Evolutionary conservation across 1,140 invertebrate genomes (phyloP), one percentile per base, ranked within the genome.

Genomic region (Amphibalanus amphitrite): DNA sequence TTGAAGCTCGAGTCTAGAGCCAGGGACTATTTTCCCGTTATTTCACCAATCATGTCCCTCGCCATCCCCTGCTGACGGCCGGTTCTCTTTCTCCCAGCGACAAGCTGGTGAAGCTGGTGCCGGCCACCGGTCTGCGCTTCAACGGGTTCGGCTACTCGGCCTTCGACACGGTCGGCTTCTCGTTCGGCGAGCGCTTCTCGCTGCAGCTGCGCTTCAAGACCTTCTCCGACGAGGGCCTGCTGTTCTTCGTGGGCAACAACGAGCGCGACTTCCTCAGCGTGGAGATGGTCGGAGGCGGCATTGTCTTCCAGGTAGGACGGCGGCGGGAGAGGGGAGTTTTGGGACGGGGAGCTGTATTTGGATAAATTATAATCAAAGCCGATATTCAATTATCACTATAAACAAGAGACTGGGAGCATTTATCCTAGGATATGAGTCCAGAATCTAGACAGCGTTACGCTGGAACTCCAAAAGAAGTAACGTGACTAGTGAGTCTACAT

Each of bases 181-280:
- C 80, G 73, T 85, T 87, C 75, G 77, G 81, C 73, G 77, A 82
- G 73, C 79, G 82, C 29, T 83, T 86, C 38, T 79, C 85, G 76
- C 81, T 96, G 76, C 79, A 84, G 75, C 79, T 97, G 40, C 86
- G 84, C 47, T 96, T 98, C 80, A 92, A 92, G 77, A 97, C 94
- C 0, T 90, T 88, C 74, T 86, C 89, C 17, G 85, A 87, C 29
- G 86, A 96, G 76, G 96, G 95, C 0, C 79, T 98, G 4, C 82
- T 99, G 6, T 95, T 95, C 81, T 83, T 93, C 67, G 88, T 91
- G 75, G 90, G 89, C 29, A 28, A 28, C 10, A 20, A 23, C 81
- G 83, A 82, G 71, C 82, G 81, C 75, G 88, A 86, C 72, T 97
- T 90, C 82, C 83, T 96, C 73, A 88, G 93, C 0, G 77, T 98